Evolutionary conservation across 2,113 vertebrate genomes (phyloP).

Genomic region (Centrocercus urophasianus): DNA sequence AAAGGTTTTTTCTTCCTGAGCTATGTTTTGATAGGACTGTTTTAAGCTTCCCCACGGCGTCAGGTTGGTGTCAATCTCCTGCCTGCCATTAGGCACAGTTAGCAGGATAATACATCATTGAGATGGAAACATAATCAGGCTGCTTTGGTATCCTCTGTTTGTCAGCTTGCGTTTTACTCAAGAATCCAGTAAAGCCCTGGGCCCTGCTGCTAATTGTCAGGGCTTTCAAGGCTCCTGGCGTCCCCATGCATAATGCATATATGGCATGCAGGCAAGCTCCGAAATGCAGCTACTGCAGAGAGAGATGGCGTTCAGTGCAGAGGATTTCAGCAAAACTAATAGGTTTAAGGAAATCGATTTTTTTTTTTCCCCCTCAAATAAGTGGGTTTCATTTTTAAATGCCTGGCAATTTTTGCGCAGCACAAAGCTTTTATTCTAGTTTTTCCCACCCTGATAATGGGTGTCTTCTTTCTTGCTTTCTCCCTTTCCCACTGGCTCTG

Average conservation of each 20-base stretch:
- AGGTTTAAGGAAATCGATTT: constrained; percentile 23
- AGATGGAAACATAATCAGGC: constrained; percentile 22
- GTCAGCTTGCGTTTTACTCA: not conserved
- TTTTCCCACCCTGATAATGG: not conserved
- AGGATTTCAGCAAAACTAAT: constrained; percentile 15
- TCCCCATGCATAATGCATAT: constrained; percentile 15
- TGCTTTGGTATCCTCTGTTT: constrained; percentile 28
- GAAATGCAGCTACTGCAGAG: not conserved
- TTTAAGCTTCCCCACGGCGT: not conserved
- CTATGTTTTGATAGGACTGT: not conserved
- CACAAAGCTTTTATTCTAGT: not conserved
- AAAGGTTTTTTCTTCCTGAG: not conserved
- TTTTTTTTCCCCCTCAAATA: not conserved
- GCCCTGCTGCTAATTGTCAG: constrained; percentile 34
- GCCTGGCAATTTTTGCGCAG: not conserved
- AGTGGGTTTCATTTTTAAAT: not conserved
- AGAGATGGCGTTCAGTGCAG: not conserved
- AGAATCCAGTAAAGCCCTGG: constrained; percentile 12
- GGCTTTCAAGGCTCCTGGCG: constrained; percentile 4
- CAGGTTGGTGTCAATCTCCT: not conserved
- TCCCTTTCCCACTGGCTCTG: not conserved
- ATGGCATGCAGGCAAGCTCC: rapidly evolving
- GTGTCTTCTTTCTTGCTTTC: not conserved
- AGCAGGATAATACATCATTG: not conserved
- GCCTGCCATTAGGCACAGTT: not conserved